These are phyloP conservation scores for Penelope pileata DNA, from an alignment of 2,113 vertebrate species.

Conservation along the genomic window DNA sequence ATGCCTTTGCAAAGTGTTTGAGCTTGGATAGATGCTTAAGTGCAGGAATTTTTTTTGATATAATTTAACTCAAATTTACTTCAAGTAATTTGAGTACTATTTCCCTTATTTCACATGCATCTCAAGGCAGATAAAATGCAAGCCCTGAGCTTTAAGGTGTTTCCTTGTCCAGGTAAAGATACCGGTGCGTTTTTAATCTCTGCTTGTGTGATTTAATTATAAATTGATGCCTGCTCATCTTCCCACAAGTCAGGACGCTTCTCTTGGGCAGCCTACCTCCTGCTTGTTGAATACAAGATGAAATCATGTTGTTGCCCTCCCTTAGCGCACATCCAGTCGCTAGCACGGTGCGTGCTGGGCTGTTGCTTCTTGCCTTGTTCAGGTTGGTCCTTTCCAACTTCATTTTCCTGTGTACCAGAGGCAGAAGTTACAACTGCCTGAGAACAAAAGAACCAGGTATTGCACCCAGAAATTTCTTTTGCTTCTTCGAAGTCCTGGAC, in stretches of 20 bases:
- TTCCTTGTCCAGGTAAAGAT: background rate
- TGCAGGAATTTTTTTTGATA: no score
- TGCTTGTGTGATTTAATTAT: background rate
- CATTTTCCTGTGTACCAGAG: background rate
- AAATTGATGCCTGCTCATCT: background rate
- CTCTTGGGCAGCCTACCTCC: no score
- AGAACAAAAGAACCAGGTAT: background rate
- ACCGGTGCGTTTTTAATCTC: background rate
- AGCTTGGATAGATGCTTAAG: background rate
- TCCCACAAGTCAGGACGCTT: background rate
- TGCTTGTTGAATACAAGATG: no score
- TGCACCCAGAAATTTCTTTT: background rate
- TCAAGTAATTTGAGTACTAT: background rate
- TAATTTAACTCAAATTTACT: background rate
- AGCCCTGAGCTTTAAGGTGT: background rate
- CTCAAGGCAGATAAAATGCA: background rate
- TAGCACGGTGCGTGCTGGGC: accelerated
- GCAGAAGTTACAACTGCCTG: background rate
- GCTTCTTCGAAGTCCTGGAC: background rate
- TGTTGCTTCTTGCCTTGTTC: background rate
- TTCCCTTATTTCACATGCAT: background rate
- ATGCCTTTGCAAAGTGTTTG: background rate
- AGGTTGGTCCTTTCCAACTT: background rate
- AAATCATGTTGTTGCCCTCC: background rate
- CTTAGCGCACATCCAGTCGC: background rate